phyloP scores from a whole-genome alignment of 35 echinoderm and acorn worm genomes.

The Patiria miniata region DNA sequence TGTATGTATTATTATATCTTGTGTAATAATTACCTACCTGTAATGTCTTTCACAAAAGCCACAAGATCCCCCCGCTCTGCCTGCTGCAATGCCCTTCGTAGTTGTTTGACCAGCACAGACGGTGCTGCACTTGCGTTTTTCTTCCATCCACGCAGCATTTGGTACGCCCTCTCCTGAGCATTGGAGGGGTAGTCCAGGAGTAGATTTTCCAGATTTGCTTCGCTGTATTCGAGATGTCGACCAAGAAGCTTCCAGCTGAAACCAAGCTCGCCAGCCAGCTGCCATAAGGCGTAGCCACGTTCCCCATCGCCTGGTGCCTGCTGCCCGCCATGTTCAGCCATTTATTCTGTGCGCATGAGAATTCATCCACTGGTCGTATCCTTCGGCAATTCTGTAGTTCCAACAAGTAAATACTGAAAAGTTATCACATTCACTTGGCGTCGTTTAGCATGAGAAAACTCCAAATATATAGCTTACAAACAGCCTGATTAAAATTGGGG shows the following conservation, averaged over 20 bases:
- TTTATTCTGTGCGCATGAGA: neutral
- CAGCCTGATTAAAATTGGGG: no score
- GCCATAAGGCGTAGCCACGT: neutral
- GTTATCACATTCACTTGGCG: no score
- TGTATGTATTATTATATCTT: neutral
- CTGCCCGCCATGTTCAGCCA: neutral
- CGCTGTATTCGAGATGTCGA: neutral
- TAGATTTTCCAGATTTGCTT: conserved; percentile 23
- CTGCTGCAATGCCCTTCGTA: neutral
- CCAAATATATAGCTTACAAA: no score
- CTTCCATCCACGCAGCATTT: conserved; percentile 39
- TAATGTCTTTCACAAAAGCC: neutral
- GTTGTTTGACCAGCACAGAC: neutral
- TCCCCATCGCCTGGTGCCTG: neutral
- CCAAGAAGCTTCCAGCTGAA: conserved; percentile 28
- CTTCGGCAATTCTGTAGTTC: no score
- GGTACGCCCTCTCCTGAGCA: conserved; percentile 20
- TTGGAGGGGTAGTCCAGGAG: neutral
- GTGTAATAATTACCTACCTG: neutral
- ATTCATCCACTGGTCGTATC: no score
- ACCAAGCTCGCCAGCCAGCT: conserved; percentile 28
- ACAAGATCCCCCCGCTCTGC: conserved; percentile 11
- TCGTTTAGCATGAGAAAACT: no score
- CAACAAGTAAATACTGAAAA: no score
- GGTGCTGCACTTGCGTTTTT: neutral